A percentile compares a stretch with the other conserved stretches of the same genome.
phyloP scores from a whole-genome alignment of 2,113 vertebrate species.

The Tupaia tana region DNA sequence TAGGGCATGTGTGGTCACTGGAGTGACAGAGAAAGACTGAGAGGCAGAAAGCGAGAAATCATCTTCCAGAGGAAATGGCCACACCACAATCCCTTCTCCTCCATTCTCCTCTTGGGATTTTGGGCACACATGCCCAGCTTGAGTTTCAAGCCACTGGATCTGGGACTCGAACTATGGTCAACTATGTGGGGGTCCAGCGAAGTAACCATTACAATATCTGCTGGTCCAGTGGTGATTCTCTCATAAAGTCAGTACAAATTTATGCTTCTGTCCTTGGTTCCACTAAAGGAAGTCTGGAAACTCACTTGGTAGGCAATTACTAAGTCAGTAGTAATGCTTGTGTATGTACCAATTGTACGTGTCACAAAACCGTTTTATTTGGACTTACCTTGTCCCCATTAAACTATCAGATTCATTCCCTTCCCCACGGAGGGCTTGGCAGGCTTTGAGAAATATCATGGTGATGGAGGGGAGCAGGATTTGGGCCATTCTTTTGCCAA shows the following conservation, averaged over 20 bases:
- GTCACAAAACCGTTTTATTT: background rate
- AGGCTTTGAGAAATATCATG: background rate
- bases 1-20: too few species aligned
- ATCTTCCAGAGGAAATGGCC: too few species aligned
- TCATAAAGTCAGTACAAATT: background rate
- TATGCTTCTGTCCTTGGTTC: background rate
- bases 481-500: background rate
- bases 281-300: background rate
- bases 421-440: background rate
- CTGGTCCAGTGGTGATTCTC: background rate
- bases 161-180: too few species aligned
- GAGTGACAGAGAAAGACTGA: too few species aligned
- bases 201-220: too few species aligned
- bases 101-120: too few species aligned
- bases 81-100: too few species aligned
- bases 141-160: too few species aligned
- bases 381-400: background rate
- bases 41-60: too few species aligned
- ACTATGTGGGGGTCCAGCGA: too few species aligned
- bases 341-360: rapidly evolving
- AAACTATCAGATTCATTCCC: background rate
- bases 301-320: background rate
- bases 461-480: background rate
- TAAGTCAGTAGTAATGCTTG: background rate
- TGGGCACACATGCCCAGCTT: too few species aligned